These are phyloP conservation scores for Bradysia coprophila DNA, from an alignment of 1,140 invertebrate species.

Conservation along the genomic window DNA sequence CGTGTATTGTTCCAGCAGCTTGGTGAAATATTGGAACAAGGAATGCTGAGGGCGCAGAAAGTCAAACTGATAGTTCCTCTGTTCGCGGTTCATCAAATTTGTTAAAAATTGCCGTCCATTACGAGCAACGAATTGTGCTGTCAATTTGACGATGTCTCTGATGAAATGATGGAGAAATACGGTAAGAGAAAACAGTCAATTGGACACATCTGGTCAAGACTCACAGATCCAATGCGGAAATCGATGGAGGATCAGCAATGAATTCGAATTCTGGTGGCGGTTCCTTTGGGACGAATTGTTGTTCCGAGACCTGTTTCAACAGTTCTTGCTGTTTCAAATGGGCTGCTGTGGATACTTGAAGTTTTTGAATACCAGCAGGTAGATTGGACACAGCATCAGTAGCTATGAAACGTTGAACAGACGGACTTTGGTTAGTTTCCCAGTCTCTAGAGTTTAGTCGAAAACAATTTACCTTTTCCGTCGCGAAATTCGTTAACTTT, in stretches of 20 bases:
- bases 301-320: constrained; percentile 62
- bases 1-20: constrained; percentile 95
- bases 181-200: background rate
- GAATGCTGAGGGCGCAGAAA: constrained; percentile 97
- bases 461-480: constrained; percentile 60
- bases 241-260: constrained; percentile 93
- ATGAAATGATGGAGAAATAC: constrained; percentile 14
- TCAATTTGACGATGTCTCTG: constrained; percentile 93
- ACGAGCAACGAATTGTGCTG: constrained; percentile 95
- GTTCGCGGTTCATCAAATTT: constrained; percentile 95
- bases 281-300: constrained; percentile 84
- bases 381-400: constrained; percentile 9
- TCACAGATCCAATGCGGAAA: constrained; percentile 93
- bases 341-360: constrained; percentile 43
- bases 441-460: too few species aligned
- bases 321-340: constrained; percentile 79
- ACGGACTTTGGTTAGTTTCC: too few species aligned
- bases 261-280: constrained; percentile 95
- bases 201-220: constrained; percentile 12
- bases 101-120: constrained; percentile 97
- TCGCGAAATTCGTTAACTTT: constrained; percentile 94
- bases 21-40: constrained; percentile 96
- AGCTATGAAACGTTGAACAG: too few species aligned
- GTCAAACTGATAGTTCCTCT: constrained; percentile 97
- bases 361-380: constrained; percentile 23